Evolutionary conservation across 2,888 invertebrate genomes (phyloP), one percentile per base, ranked within the genome.

Genomic region (Keiferia lycopersicella): DNA sequence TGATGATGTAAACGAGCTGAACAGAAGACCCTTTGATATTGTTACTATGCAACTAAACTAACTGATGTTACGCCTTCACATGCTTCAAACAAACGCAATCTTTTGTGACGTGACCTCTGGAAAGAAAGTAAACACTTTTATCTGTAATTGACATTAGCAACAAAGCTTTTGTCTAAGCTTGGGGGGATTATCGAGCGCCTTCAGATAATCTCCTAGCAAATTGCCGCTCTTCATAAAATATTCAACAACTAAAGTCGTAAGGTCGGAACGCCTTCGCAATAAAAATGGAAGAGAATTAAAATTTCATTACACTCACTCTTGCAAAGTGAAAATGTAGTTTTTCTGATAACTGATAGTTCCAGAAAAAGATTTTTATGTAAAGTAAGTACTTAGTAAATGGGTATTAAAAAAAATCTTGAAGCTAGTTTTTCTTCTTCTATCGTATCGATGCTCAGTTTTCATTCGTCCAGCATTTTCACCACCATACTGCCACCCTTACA

Each of bases 191-290:
- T 56, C 56, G 30, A 30, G 26, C 45, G 68, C 74, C 66, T 73
- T 73, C 20, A 58, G 41, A 45, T 60, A 45, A 75, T 76, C 73
- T 73, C 68, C 68, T 64, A 68, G 69, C 69, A 72, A 77, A 78
- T 76, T 73, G 74, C 76, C 72, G 73, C 64, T 66, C 67, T 75
- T 69, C 67, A 76, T 80, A 70, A 75, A 79, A 76, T 77, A 80
- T 81, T 81, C 73, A 78, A 67, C 61, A 58, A 39, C 58, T 58
- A 58, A 58, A 58, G 58, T 58, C 58, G 58, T 38, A 66, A 65
- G 64, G 70, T 72, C 73, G 72, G 66, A 73, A 69, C 66, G 67
- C 69, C 70, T 72, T 75, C 71, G 65, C 66, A 56, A 64, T 64
- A 61, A 41, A 60, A 51, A 53, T 16, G 16, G 60, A 14, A 20